These are phyloP conservation scores for Spermophilus dauricus DNA, from an alignment of 2,113 vertebrate species.

Conservation along the genomic window DNA sequence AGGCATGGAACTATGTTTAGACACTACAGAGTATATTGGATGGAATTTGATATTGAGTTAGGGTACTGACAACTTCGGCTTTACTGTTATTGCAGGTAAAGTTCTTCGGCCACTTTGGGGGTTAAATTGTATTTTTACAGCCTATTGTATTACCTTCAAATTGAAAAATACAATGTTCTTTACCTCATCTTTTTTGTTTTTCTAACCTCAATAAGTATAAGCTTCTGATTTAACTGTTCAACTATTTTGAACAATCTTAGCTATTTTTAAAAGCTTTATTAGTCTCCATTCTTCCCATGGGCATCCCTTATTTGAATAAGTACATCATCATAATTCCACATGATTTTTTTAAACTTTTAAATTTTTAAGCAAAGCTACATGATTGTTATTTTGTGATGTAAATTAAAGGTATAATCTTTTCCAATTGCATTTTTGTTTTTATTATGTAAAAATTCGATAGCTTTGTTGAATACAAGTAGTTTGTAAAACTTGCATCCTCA, in stretches of 20 bases:
- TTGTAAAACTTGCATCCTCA: slow-evolving; percentile 4
- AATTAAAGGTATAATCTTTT: slow-evolving; percentile 50
- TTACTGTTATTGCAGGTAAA: not conserved
- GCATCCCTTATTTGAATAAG: not conserved
- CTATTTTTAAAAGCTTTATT: not conserved
- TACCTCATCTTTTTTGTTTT: not conserved
- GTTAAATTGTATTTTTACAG: slow-evolving; percentile 24
- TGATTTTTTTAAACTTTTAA: slow-evolving; percentile 37
- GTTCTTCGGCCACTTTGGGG: not conserved
- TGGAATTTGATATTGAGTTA: not conserved
- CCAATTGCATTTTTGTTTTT: slow-evolving; percentile 53
- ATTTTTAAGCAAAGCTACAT: slow-evolving; percentile 35
- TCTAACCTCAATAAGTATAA: not conserved
- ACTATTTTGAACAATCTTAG: not conserved
- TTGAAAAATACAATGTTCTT: not conserved
- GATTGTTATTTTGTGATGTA: slow-evolving; percentile 60
- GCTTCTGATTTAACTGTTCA: not conserved
- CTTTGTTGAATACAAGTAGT: slow-evolving; percentile 43
- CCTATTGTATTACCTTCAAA: not conserved
- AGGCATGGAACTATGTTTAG: not conserved
- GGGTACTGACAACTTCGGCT: not conserved
- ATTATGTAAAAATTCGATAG: slow-evolving; percentile 30
- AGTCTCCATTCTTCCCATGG: not conserved
- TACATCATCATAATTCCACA: not conserved
- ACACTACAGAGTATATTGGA: not conserved